These are phyloP conservation scores for Halocaridina rubra DNA, from an alignment of 2,888 invertebrate species.

Conservation along the genomic window DNA sequence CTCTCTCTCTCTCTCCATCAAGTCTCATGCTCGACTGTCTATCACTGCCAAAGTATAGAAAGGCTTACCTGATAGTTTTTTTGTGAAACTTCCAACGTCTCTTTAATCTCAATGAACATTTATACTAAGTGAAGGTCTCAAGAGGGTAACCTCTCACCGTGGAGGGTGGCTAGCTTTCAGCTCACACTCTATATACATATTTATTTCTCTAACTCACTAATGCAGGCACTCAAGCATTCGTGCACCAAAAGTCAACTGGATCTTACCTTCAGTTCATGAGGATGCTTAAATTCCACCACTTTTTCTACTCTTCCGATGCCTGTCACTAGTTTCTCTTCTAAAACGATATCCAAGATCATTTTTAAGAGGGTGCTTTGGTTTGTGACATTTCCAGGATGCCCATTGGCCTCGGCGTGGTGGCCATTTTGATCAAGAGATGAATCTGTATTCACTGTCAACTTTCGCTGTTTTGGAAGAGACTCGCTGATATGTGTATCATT, in stretches of 20 bases:
- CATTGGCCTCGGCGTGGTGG: no score
- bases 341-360: constrained; percentile 43
- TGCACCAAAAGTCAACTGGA: not conserved
- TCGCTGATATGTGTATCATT: no score
- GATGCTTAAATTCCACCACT: constrained; percentile 54
- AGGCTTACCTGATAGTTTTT: no score
- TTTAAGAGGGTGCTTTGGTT: constrained; percentile 39
- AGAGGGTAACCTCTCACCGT: not conserved
- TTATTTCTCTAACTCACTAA: not conserved
- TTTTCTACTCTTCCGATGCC: constrained; percentile 34
- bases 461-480: no score
- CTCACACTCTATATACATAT: not conserved
- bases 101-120: no score
- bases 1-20: no score
- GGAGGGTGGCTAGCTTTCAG: not conserved
- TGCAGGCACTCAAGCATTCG: not conserved
- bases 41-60: no score
- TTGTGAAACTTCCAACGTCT: no score
- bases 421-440: no score
- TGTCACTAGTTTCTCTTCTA: constrained; percentile 46
- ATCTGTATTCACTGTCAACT: no score
- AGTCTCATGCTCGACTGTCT: no score
- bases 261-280: constrained; percentile 47
- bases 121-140: not conserved
- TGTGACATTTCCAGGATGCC: not conserved